Evolutionary conservation across 2,888 invertebrate genomes (phyloP).

Genomic region (Agrochola lychnidis): DNA sequence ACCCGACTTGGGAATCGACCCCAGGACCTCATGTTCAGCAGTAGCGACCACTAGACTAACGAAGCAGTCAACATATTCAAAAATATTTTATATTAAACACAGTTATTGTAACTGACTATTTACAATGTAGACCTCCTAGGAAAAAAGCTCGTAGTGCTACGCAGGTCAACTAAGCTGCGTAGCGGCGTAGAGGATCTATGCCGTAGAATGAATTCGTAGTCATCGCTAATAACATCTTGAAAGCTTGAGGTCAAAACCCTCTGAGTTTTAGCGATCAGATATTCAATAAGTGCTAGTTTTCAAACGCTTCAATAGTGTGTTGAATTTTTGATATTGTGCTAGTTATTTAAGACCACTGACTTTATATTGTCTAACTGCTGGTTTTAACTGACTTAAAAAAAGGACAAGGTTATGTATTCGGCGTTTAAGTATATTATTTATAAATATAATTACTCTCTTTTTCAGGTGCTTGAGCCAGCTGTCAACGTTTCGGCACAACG

Average conservation of each 20-base stretch:
- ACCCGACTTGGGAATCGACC: background rate
- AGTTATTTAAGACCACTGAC: background rate
- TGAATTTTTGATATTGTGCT: background rate
- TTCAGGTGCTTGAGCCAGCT: too few relatives aligned
- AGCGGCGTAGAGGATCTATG: conserved; percentile 26
- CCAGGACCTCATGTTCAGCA: background rate
- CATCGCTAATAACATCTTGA: background rate
- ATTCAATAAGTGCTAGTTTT: background rate
- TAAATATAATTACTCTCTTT: background rate
- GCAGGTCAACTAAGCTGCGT: background rate
- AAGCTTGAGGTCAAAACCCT: background rate
- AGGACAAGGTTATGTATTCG: background rate
- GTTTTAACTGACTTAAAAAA: background rate
- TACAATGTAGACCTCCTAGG: background rate
- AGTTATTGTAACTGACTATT: background rate
- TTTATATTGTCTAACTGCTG: background rate
- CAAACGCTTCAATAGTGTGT: background rate
- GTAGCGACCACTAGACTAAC: background rate
- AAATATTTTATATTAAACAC: background rate
- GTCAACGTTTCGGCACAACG: too few relatives aligned
- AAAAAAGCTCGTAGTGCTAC: background rate
- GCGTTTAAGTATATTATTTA: background rate
- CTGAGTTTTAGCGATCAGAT: background rate
- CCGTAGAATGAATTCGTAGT: conserved; percentile 19
- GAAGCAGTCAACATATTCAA: background rate